Base-by-base conservation (phyloP, 2,888 invertebrate genomes). In the Aphodius sticticus region DNA sequence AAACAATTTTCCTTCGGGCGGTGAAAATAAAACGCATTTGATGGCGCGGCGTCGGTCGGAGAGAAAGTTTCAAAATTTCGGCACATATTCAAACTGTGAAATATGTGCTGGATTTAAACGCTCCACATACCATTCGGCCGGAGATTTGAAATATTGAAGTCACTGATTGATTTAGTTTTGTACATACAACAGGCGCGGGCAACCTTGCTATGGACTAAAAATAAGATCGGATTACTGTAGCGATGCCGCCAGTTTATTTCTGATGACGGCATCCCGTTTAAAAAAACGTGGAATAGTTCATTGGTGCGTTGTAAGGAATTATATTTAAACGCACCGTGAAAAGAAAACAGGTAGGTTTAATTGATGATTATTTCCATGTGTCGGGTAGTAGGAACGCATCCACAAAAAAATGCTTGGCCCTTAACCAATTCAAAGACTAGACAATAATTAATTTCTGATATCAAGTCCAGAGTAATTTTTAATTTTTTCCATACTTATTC, bases 11-110 rank as follows among this genome's bases (percentile, higher is more conserved):
- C 37, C 74, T 37, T 36, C 0, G 36, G 74, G 74, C 74, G 74
- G 74, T 74, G 74, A 74, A 74, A 74, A 74, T 35, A 74, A 74
- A 37, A 16, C 71, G 35, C 12, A 71, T 71, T 71, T 71, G 35
- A 71, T 26, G 16, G 71, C 6, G n/a, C 35, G 35, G 35, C 16
- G n/a, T 74, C n/a, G n/a, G 36, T 16, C 35, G 74, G 37, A 37
- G 74, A 36, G 74, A 74, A 74, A 74, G 74, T 74, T 53, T 53
- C 53, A 53, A 53, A 53, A 12, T 53, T 53, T 53, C 53, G 53
- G 53, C 53, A 53, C 53, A 53, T 53, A 53, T 53, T 53, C 53
- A 9, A 53, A 53, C 53, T 53, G 53, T 53, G 53, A 53, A 53
- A 53, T 53, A 53, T 53, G 53, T 53, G 53, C 53, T 53, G 53